A percentile compares a stretch with the other conserved stretches of the same genome.
phyloP scores from a whole-genome alignment of 2,797 vertebrate species.

The Buceros bicornis region DNA sequence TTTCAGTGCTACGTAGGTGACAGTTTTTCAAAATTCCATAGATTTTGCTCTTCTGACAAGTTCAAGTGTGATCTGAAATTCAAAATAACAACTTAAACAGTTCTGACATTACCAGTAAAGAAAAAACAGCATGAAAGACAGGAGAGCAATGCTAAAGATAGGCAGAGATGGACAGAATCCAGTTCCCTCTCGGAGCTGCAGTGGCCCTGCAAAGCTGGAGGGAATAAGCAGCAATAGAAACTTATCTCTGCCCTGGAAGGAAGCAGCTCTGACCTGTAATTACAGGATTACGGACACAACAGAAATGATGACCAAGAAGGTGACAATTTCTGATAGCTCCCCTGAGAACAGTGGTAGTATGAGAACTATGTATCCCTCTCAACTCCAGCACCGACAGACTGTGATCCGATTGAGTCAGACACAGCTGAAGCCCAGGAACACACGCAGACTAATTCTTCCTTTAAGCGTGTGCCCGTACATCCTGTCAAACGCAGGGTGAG shows the following conservation, averaged over 20 bases:
- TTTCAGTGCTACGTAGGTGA: background rate
- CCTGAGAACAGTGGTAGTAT: background rate
- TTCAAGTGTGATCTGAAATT: background rate
- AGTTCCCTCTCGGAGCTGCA: background rate
- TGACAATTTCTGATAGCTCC: background rate
- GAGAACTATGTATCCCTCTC: background rate
- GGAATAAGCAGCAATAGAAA: background rate
- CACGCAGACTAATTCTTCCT: background rate
- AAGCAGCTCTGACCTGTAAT: background rate
- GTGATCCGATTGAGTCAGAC: background rate
- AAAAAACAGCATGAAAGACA: background rate
- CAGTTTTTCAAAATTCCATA: background rate
- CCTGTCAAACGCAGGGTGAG: background rate
- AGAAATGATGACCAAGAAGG: background rate
- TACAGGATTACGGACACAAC: background rate
- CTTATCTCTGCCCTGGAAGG: background rate
- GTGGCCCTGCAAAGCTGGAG: background rate
- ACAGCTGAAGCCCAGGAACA: background rate
- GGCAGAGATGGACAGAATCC: background rate
- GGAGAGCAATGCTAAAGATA: background rate
- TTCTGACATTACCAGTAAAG: background rate
- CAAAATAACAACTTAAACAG: slow-evolving; percentile 5
- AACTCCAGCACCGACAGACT: background rate
- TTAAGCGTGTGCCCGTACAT: background rate
- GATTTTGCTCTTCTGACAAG: background rate